phyloP scores from a whole-genome alignment of 2,113 vertebrate genomes.

The Galemys pyrenaicus region DNA sequence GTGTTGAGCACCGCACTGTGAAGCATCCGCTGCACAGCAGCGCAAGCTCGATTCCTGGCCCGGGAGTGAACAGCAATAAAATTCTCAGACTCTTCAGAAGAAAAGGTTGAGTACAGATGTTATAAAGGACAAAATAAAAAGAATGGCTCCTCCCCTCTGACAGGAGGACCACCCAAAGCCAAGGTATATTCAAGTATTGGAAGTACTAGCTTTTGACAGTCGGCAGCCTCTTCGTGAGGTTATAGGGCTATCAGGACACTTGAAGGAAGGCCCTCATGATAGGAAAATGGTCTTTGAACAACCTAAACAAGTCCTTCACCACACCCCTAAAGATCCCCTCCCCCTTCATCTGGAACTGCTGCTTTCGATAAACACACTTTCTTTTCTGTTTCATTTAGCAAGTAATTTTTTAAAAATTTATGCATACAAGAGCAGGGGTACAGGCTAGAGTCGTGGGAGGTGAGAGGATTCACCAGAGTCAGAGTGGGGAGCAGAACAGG shows the following conservation, averaged over 20 bases:
- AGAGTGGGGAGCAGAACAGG: too few species aligned
- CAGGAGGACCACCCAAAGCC: not conserved
- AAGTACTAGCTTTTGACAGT: not conserved
- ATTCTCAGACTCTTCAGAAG: not conserved
- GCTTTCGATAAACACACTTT: not conserved
- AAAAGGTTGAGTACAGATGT: not conserved
- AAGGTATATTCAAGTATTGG: accelerated
- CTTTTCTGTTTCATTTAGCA: not conserved
- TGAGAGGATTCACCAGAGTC: too few species aligned
- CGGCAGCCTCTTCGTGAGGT: not conserved
- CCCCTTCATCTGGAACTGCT: not conserved
- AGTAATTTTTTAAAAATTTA: too few species aligned
- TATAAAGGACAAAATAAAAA: not conserved
- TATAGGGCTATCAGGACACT: not conserved
- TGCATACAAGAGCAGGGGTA: too few species aligned
- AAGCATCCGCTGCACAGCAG: too few species aligned
- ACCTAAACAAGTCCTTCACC: not conserved
- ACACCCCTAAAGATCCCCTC: not conserved
- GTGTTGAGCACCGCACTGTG: too few species aligned
- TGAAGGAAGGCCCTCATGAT: not conserved
- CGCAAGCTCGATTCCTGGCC: too few species aligned
- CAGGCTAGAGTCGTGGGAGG: too few species aligned
- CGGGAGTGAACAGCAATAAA: not conserved
- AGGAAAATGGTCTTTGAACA: not conserved
- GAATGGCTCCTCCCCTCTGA: not conserved